A percentile compares a stretch with the other conserved stretches of the same genome.
phyloP scores from a whole-genome alignment of 2,797 vertebrate species.

The Limosa lapponica region DNA sequence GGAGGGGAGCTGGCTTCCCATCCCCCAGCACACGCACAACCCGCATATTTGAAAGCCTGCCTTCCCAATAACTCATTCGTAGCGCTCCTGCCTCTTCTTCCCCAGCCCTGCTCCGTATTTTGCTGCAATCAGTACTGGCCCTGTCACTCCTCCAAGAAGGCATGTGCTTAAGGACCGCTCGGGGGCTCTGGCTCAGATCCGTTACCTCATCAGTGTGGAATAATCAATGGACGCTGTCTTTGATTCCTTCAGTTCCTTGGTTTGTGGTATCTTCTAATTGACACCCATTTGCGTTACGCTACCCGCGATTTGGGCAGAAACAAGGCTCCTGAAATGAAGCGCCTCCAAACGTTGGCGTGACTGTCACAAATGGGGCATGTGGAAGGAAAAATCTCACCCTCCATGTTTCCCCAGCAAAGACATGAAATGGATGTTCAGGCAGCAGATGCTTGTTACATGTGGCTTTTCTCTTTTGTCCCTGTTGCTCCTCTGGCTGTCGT shows the following conservation, averaged over 20 bases:
- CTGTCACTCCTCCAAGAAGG: background rate
- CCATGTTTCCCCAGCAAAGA: background rate
- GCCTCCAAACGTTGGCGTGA: accelerated
- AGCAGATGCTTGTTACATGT: background rate
- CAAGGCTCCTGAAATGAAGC: background rate
- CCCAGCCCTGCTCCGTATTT: background rate
- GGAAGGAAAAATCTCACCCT: background rate
- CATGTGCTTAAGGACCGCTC: background rate
- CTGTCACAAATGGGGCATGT: accelerated
- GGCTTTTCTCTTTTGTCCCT: background rate
- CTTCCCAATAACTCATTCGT: background rate
- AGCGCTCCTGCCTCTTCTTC: background rate
- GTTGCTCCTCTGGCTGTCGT: accelerated
- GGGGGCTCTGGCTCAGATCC: background rate
- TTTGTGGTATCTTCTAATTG: background rate
- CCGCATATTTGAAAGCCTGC: background rate
- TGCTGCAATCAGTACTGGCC: constrained; percentile 14
- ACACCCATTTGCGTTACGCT: background rate
- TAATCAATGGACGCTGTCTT: background rate
- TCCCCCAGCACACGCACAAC: background rate
- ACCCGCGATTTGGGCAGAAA: background rate
- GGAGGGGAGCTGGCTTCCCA: background rate
- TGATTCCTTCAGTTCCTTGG: background rate
- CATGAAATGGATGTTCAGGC: background rate
- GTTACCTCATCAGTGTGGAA: background rate